Base-by-base conservation (phyloP, 2,113 vertebrate species). In the Natator depressus region DNA sequence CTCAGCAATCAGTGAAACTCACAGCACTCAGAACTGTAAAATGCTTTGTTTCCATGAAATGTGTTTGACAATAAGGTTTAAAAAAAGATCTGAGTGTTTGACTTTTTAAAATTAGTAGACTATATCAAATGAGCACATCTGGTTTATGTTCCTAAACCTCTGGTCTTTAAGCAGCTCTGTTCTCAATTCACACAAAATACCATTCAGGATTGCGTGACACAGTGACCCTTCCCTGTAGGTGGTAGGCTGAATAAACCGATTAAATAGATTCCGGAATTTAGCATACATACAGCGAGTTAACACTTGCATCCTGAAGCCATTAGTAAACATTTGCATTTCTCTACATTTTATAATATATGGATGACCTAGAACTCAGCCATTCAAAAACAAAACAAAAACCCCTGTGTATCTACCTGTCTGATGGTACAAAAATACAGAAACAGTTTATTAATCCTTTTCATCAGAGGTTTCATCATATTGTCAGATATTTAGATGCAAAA, bases 71-170 rank as follows among this genome's bases (percentile, higher is more conserved):
- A 94, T 96, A 97, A 98, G 96, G 96, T 97, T 98, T 98, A 55
- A 96, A 97, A 97, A 98, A 97, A 98, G 97, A 98, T 98, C 96
- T 98, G 95, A 98, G 93, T 90, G 85, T 87, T 62, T 98, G 96
- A 98, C 97, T 96, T 98, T 98, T 95, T 97, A 97, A 96, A 54
- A 95, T 97, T 98, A 97, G 97, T 95, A 95, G 97, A 94, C 96
- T 98, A 97, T 98, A 98, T 97, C 87, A 96, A 98, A 98, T 96
- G 97, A 97, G 95, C 86, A 98, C 98, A 98, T 98, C 98, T 98
- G 98, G 98, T 98, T 98, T 98, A 98, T 98, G 98, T 98, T 98
- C 97, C 95, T 95, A 98, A 98, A 98, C 94, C 91, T 98, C 96
- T 97, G 96, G 97, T 96, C 98, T 97, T 98, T 98, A 97, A 97